A percentile compares a stretch with the other conserved stretches of the same genome.
phyloP scores from a whole-genome alignment of 2,113 vertebrate species.

The Danio rerio region GRCz12tu NC_133186.1:37762501-37763000 shows the following conservation, averaged over 20 bases:
- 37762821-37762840: neutral
- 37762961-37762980: no score
- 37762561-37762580: slow-evolving; percentile 40
- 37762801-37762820: neutral
- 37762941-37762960: no score
- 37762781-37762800: neutral
- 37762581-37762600: slow-evolving; percentile 45
- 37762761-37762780: neutral
- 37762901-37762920: no score
- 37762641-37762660: slow-evolving; percentile 41
- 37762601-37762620: slow-evolving; percentile 58
- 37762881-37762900: no score
- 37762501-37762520: neutral
- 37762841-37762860: neutral
- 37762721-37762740: neutral
- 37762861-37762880: no score
- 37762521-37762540: neutral
- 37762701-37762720: neutral
- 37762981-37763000: no score
- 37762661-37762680: slow-evolving; percentile 41
- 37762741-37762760: neutral
- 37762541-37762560: slow-evolving; percentile 7
- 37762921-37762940: no score
- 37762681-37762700: slow-evolving; percentile 12
- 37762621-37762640: slow-evolving; percentile 44